These are phyloP conservation scores for Forpus xanthops DNA, from an alignment of 2,797 vertebrate genomes.

Conservation along the genomic window DNA sequence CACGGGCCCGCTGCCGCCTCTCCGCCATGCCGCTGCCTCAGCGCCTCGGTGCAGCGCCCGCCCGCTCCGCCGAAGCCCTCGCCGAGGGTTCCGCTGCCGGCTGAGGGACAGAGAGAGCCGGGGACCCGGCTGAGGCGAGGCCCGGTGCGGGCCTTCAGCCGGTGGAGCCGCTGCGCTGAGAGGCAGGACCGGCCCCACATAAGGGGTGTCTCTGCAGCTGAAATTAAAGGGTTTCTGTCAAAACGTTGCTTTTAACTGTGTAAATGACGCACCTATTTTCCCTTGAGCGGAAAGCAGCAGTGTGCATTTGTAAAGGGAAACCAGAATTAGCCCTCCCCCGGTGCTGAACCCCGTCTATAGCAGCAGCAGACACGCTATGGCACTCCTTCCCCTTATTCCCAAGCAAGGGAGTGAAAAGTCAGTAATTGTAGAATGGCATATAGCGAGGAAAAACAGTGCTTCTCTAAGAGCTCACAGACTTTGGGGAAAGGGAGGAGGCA, in stretches of 20 bases:
- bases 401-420: fast-evolving
- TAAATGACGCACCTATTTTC: not conserved
- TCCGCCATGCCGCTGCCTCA: conserved; percentile 78
- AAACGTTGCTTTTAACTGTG: not conserved
- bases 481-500: not conserved
- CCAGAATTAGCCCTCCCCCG: not conserved
- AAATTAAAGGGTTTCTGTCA: not conserved
- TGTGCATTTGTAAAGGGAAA: not conserved
- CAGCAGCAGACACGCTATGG: not conserved
- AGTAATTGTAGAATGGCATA: not conserved
- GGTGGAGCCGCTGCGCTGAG: no score
- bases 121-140: not conserved
- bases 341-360: not conserved
- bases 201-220: not conserved
- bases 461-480: not conserved
- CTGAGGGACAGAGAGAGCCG: not conserved
- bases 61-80: not conserved
- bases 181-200: not conserved
- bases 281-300: not conserved
- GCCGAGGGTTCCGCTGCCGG: not conserved
- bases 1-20: conserved; percentile 83
- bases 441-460: not conserved
- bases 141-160: no score
- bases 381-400: not conserved
- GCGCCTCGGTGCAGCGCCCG: not conserved